Percentiles rank a stretch among this genome's conserved stretches.
These are phyloP conservation scores for Temnothorax rugatulus DNA, from an alignment of 2,888 invertebrate genomes.

Conservation along the genomic window DNA sequence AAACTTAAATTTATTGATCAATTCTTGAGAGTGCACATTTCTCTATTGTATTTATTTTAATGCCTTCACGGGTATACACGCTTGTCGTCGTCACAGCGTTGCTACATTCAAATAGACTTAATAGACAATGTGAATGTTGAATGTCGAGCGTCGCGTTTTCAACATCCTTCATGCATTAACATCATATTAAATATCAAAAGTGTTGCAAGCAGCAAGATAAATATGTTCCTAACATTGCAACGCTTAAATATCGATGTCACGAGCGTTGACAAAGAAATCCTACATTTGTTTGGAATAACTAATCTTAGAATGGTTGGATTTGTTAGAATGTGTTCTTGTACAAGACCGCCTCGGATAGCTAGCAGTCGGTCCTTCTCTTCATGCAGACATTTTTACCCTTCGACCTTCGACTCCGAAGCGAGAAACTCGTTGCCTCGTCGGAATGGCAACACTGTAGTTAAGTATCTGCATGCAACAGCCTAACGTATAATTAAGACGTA, in stretches of 20 bases:
- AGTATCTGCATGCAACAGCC: slow-evolving; percentile 64
- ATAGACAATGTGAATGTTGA: slow-evolving; percentile 20
- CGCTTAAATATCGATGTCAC: background rate
- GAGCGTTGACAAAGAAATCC: slow-evolving; percentile 3
- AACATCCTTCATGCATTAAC: slow-evolving; percentile 30
- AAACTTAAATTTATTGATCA: background rate
- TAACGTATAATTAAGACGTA: slow-evolving; percentile 71
- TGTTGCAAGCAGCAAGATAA: background rate
- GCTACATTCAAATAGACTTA: slow-evolving; percentile 37
- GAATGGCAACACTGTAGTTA: slow-evolving; percentile 66
- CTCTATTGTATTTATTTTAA: background rate
- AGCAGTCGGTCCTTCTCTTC: slow-evolving; percentile 36
- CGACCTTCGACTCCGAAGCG: slow-evolving; percentile 43
- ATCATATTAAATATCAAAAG: background rate
- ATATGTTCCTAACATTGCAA: background rate
- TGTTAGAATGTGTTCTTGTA: background rate
- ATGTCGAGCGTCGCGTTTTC: slow-evolving; percentile 6
- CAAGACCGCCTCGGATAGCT: background rate
- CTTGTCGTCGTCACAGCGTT: slow-evolving; percentile 33
- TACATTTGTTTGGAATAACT: background rate
- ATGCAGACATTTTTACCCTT: slow-evolving; percentile 36
- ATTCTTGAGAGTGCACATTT: background rate
- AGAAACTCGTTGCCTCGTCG: slow-evolving; percentile 33
- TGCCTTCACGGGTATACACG: too few species aligned
- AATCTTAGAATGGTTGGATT: background rate